Evolutionary conservation across 1,140 invertebrate genomes (phyloP).

Genomic region (Palaemon carinicauda): DNA sequence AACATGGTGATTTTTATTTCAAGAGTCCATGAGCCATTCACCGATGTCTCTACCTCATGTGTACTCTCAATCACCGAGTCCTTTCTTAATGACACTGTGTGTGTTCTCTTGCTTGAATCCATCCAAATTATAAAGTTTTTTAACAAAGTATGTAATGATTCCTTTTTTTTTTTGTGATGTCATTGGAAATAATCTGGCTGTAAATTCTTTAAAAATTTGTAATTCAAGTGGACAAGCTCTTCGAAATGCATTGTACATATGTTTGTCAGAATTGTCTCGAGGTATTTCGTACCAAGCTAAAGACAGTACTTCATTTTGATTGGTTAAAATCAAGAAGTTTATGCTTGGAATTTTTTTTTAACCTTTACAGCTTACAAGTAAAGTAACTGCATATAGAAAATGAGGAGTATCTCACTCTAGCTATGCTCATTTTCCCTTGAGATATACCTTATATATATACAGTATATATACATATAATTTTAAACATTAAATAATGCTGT

Average conservation of each 20-base stretch:
- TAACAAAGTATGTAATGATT: slow-evolving; percentile 4
- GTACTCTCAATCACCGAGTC: not conserved
- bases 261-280: too few relatives aligned
- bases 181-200: not conserved
- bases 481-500: not conserved
- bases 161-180: not conserved
- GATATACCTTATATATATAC: not conserved
- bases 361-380: too few relatives aligned
- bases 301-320: too few relatives aligned
- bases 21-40: not conserved
- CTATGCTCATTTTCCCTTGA: too few relatives aligned
- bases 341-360: too few relatives aligned
- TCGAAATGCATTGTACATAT: too few relatives aligned
- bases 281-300: too few relatives aligned
- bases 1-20: not conserved
- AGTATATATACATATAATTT: not conserved
- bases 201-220: too few relatives aligned
- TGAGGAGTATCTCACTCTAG: too few relatives aligned
- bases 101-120: slow-evolving; percentile 31
- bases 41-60: not conserved
- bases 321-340: too few relatives aligned
- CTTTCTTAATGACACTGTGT: not conserved
- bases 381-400: too few relatives aligned
- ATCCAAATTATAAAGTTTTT: slow-evolving; percentile 23
- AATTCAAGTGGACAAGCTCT: too few relatives aligned